phyloP scores from a whole-genome alignment of 2,113 vertebrate species.

The Seriola aureovittata region DNA sequence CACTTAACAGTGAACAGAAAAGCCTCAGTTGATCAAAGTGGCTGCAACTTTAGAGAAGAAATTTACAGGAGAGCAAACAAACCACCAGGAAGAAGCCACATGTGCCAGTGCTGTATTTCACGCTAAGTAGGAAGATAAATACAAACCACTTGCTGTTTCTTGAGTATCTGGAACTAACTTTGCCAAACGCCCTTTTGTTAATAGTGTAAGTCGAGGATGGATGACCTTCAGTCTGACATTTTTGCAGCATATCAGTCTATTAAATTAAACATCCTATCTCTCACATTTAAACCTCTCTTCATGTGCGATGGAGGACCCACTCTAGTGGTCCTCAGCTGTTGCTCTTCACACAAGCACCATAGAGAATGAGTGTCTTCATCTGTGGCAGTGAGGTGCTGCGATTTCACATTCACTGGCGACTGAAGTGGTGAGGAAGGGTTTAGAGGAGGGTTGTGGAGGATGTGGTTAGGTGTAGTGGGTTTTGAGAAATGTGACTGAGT shows the following conservation, averaged over 20 bases:
- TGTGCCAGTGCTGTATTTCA: constrained; percentile 3
- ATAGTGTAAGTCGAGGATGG: constrained; percentile 26
- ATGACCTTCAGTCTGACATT: constrained; percentile 49
- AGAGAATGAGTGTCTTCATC: constrained; percentile 6
- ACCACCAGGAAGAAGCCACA: constrained; percentile 34
- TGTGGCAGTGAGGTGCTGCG: background rate
- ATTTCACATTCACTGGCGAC: background rate
- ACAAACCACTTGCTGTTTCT: constrained; percentile 2
- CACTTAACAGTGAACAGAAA: constrained; percentile 17
- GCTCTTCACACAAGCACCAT: constrained; percentile 30
- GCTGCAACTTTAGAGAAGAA: background rate
- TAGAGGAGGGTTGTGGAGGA: background rate
- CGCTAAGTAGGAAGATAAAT: constrained; percentile 20
- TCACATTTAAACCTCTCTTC: constrained; percentile 27
- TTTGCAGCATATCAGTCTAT: constrained; percentile 47
- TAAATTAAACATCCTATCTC: constrained; percentile 42
- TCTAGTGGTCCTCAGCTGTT: constrained; percentile 17
- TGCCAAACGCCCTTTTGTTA: constrained; percentile 28
- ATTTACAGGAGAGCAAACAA: constrained; percentile 32
- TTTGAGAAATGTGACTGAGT: constrained; percentile 11
- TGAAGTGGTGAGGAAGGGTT: constrained; percentile 2
- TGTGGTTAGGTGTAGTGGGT: background rate
- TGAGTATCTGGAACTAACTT: background rate
- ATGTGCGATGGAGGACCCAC: constrained; percentile 20
- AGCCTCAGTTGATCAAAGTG: background rate